These are phyloP conservation scores for Camelus bactrianus DNA, from an alignment of 2,113 vertebrate genomes.

Conservation along the genomic window DNA sequence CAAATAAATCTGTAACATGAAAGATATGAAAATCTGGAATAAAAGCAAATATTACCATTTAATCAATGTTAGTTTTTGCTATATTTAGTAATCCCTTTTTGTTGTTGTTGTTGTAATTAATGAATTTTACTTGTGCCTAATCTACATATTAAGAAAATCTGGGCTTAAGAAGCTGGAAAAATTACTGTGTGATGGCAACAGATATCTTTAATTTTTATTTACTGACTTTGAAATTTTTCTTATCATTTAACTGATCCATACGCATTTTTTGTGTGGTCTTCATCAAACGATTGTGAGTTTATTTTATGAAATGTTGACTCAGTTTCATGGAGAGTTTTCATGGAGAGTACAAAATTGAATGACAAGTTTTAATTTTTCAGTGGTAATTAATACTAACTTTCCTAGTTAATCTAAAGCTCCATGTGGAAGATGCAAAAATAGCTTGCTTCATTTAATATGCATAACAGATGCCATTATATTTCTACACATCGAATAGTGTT, in stretches of 20 bases:
- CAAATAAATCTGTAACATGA: neutral
- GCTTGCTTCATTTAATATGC: conserved; percentile 83
- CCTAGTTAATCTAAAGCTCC: conserved; percentile 75
- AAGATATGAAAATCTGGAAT: neutral
- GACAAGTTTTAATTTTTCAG: conserved; percentile 76
- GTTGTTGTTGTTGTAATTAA: neutral
- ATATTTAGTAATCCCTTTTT: neutral
- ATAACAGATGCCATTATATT: conserved; percentile 85
- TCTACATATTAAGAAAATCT: neutral
- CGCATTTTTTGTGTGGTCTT: neutral
- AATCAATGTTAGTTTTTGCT: neutral
- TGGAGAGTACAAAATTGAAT: conserved; percentile 73
- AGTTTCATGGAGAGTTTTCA: conserved; percentile 45
- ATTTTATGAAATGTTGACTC: conserved; percentile 11
- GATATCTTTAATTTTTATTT: conserved; percentile 51
- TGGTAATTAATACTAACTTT: conserved; percentile 84
- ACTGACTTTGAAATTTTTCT: conserved; percentile 34
- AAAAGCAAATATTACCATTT: neutral
- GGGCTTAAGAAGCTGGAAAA: neutral
- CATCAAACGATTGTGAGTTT: neutral
- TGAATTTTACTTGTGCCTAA: neutral
- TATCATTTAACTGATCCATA: neutral
- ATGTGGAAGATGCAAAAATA: conserved; percentile 84
- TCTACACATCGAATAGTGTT: conserved; percentile 80
- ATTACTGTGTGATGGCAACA: neutral